Conservation (phyloP, 2,113 vertebrate genomes). For the Ramphastos sulfuratus region DNA sequence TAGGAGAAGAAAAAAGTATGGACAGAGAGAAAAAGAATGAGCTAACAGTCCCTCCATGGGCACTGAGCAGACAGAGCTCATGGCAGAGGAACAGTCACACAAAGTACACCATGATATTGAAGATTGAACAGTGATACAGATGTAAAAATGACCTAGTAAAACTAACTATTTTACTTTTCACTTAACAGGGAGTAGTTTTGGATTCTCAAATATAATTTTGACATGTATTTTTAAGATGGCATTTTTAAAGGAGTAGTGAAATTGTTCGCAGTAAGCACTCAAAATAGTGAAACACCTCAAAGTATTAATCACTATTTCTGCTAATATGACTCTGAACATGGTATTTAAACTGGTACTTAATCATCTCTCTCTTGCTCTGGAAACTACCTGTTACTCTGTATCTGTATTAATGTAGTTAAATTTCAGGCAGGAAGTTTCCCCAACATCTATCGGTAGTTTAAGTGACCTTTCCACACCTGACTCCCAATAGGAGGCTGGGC, state of each 20-base stretch:
- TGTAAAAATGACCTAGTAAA: background rate
- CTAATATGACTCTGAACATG: background rate
- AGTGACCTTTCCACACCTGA: background rate
- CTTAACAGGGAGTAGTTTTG: background rate
- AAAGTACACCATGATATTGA: background rate
- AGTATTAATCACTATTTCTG: background rate
- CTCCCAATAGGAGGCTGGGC: background rate
- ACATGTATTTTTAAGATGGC: background rate
- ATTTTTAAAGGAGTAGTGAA: background rate
- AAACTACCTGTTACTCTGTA: background rate
- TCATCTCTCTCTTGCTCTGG: background rate
- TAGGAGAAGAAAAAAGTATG: background rate
- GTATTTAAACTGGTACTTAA: background rate
- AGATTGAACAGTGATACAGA: background rate
- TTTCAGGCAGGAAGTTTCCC: background rate
- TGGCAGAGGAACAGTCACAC: background rate
- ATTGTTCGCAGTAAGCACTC: background rate
- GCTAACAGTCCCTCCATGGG: background rate
- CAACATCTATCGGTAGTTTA: background rate
- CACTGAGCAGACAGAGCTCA: background rate
- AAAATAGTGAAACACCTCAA: fast-evolving
- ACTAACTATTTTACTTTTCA: background rate
- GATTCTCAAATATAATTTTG: background rate
- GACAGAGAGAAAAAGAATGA: background rate
- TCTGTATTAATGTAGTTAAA: background rate